Evolutionary conservation across 2,113 vertebrate genomes (phyloP).

Genomic region (Gymnobelideus leadbeateri): DNA sequence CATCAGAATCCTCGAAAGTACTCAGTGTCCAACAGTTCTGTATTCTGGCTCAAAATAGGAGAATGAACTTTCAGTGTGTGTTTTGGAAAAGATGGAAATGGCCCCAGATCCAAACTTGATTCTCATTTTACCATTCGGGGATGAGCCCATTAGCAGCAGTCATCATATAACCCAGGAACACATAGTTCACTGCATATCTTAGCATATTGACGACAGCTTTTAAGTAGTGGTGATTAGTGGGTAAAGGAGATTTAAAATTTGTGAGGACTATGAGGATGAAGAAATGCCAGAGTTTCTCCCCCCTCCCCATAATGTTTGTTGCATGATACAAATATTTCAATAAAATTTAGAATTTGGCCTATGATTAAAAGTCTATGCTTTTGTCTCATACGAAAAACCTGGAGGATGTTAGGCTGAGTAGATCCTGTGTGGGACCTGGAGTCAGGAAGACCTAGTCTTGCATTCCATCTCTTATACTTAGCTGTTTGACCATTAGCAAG

Average conservation of each 20-base stretch:
- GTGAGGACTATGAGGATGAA: background rate
- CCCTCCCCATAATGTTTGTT: background rate
- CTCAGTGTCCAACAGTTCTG: slow-evolving; percentile 68
- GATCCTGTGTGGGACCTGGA: background rate
- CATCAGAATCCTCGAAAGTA: slow-evolving; percentile 60
- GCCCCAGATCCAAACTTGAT: slow-evolving; percentile 24
- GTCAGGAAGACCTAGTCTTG: background rate
- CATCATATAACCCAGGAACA: background rate
- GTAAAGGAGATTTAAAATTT: slow-evolving; percentile 16
- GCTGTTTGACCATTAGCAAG: background rate
- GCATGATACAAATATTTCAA: background rate
- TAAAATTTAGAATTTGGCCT: slow-evolving; percentile 45
- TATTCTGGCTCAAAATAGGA: slow-evolving; percentile 77
- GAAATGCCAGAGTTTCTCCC: background rate
- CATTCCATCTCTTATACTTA: background rate
- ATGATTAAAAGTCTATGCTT: background rate
- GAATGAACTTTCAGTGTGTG: slow-evolving; percentile 61
- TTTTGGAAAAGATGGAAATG: slow-evolving; percentile 55
- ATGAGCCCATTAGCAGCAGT: background rate
- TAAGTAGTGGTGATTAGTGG: background rate
- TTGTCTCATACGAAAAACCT: background rate
- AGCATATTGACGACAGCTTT: background rate
- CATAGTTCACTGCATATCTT: slow-evolving; percentile 31
- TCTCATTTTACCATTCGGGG: background rate
- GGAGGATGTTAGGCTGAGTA: background rate